Evolutionary conservation across 2,113 vertebrate species (phyloP), one percentile per base, ranked within the genome.

Genomic region (Oryzias celebensis): DNA sequence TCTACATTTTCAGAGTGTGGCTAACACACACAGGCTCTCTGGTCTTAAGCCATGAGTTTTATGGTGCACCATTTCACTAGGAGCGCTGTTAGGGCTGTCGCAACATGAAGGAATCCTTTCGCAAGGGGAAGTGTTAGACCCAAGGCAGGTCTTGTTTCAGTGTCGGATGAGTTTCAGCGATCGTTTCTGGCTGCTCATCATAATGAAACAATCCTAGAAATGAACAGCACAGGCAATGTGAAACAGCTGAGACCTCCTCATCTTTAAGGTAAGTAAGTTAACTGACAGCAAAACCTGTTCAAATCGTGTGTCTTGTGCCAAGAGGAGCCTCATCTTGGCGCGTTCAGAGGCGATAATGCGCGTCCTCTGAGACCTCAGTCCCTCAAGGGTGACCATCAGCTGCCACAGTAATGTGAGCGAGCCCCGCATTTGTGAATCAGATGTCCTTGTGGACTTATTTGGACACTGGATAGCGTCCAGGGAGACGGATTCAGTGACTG

Each of bases 381-480:
- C 45, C n/a, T 17, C 45, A 13, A 18, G 50, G 54, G 44, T 15
- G 24, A 59, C 56, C 14, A 15, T 5, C 44, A 56, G 13, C 48
- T 13, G 59, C 0, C 1, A 48, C 3, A 13, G 81, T 66, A 71
- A 79, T 14, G 54, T 48, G 62, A 78, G 80, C 8, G n/a, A 73
- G 65, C 58, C 20, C 60, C 55, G 65, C 78, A 71, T 86, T 86
- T 83, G 65, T 87, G 76, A 86, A 88, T 86, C 78, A 57, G 76
- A 84, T 75, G 80, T 65, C 85, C 84, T 87, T 70, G 82, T 76
- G 82, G 84, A 85, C 86, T 86, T 88, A 91, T 90, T 87, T 87
- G 90, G 86, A 82, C 79, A 86, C 83, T 87, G 88, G 88, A 87
- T 36, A 63, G 16, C 1, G 1, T 83, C 84, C 88, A 88, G 69